Percentiles rank a stretch among this genome's conserved stretches.
Evolutionary conservation across 2,113 vertebrate genomes (phyloP).

Genomic region (Natator depressus): DNA sequence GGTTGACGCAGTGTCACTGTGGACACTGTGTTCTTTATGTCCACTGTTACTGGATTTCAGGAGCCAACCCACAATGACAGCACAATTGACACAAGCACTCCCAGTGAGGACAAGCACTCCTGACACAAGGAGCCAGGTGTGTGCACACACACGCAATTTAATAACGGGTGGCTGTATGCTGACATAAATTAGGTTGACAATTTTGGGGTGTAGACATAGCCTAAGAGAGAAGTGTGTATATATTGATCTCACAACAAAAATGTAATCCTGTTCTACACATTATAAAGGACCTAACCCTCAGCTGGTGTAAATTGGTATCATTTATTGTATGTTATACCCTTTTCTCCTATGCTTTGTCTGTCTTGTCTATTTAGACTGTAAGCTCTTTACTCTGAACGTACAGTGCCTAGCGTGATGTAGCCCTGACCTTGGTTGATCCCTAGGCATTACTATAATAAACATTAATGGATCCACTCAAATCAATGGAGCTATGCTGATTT

Average conservation of each 20-base stretch:
- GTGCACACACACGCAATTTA: background rate
- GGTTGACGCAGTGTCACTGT: background rate
- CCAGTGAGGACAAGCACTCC: background rate
- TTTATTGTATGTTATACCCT: background rate
- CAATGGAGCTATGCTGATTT: background rate
- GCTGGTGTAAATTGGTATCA: background rate
- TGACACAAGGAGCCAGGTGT: background rate
- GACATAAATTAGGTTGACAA: background rate
- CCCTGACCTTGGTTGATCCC: constrained; percentile 11
- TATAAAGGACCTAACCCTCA: constrained; percentile 29
- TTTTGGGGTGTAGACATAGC: background rate
- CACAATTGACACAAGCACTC: background rate
- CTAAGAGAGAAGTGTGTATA: background rate
- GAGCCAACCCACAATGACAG: background rate
- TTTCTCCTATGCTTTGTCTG: constrained; percentile 60
- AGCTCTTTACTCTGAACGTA: constrained; percentile 27
- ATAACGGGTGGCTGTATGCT: background rate
- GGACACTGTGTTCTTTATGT: background rate
- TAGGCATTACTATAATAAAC: constrained; percentile 13
- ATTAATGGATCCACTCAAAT: background rate
- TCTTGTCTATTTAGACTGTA: constrained; percentile 64
- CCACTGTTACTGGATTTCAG: background rate
- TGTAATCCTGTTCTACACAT: constrained; percentile 34
- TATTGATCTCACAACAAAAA: constrained; percentile 28
- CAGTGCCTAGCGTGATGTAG: constrained; percentile 4